Base-by-base conservation (phyloP, 2,888 invertebrate genomes). In the Erannis defoliaria region DNA sequence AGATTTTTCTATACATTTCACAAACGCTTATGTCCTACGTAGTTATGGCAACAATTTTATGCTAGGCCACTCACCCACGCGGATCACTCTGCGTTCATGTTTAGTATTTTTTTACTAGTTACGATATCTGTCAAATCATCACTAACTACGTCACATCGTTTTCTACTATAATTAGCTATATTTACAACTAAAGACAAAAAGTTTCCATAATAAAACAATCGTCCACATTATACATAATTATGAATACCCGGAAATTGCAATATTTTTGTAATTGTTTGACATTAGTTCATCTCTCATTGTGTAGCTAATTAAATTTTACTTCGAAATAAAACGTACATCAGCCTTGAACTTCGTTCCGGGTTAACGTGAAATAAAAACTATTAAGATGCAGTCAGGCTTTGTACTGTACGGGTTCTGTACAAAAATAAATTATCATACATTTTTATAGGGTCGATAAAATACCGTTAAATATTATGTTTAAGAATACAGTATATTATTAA, bases 331-430 rank as follows among this genome's bases (percentile, higher is more conserved):
- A 18, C 31, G 18, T 26, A 4, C 26, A 8, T 46, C 16, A 12
- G 8, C 40, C 51, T 31, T 51, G 51, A 51, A 51, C 51, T 51
- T 51, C 31, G n/a, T 51, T 51, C 38, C 40, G 40, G 31, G 51
- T 12, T 19, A 18, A 18, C 6, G 9, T 49, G 1, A 35, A n/a
- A 35, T 21, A 49, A 35, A 35, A 35, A 19, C 6, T 6, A 18
- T 35, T 12, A n/a, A 35, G n/a, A 9, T 23, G 23, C 35, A 35
- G 23, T 9, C 4, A 35, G 23, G 9, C 14, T 9, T 21, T 19
- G 0, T 10, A 1, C 9, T 21, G 12, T 14, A 5, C 18, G 21
- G 35, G 49, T 49, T 49, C 49, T 21, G 49, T 23, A 49, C 8
- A 9, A 26, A 43, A 26, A n/a, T 12, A 33, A 48, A 33, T 31